phyloP scores from a whole-genome alignment of 2,888 invertebrate genomes.

The Nebria salina region DNA sequence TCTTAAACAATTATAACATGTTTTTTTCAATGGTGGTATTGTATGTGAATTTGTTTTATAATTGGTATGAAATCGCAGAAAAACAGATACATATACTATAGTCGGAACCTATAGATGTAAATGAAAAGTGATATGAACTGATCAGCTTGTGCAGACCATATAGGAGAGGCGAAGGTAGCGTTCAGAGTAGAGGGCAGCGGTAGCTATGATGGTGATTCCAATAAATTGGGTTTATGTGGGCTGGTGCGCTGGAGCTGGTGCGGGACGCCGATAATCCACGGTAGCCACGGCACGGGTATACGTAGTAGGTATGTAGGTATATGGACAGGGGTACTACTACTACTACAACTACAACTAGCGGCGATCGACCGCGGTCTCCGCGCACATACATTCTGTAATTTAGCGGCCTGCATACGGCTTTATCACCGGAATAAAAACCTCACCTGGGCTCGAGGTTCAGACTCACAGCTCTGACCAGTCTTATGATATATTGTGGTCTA shows the following conservation, averaged over 20 bases:
- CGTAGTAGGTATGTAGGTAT: slow-evolving; percentile 20
- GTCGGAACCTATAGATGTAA: background rate
- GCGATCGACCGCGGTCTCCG: background rate
- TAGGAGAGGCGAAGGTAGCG: background rate
- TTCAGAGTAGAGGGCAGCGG: background rate
- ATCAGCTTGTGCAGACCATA: background rate
- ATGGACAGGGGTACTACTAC: background rate
- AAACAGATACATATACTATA: background rate
- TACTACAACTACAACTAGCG: background rate
- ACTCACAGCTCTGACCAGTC: background rate
- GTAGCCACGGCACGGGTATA: slow-evolving; percentile 53
- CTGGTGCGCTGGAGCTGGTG: background rate
- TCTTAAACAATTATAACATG: no score
- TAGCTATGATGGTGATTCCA: slow-evolving; percentile 54
- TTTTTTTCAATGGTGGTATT: no score
- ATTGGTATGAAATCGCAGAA: background rate
- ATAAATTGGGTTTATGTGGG: slow-evolving; percentile 60
- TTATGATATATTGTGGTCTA: slow-evolving; percentile 33
- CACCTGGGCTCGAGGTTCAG: slow-evolving; percentile 22
- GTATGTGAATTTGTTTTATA: background rate
- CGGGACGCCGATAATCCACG: slow-evolving; percentile 59
- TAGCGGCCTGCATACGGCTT: slow-evolving; percentile 39
- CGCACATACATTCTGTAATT: slow-evolving; percentile 1
- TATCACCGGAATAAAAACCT: slow-evolving; percentile 43
- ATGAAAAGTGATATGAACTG: background rate